These are phyloP conservation scores for Chesias legatella DNA, from an alignment of 2,888 invertebrate species.

Conservation along the genomic window DNA sequence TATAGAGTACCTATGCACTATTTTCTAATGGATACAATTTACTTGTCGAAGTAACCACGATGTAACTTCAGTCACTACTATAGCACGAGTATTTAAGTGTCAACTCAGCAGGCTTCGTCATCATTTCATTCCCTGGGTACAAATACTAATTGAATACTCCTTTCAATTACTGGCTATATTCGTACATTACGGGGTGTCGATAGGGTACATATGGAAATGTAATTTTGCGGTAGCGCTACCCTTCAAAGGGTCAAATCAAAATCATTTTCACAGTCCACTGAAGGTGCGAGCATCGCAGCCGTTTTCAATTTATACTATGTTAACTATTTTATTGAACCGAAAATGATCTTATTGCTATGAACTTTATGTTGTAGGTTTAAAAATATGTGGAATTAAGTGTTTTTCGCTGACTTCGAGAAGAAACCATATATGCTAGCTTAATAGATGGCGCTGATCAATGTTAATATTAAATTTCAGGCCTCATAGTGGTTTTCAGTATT, in stretches of 20 bases:
- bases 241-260: conserved; percentile 80
- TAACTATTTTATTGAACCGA: conserved; percentile 19
- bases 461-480: too few species aligned
- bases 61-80: too few species aligned
- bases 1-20: too few species aligned
- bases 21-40: too few species aligned
- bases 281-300: conserved; percentile 44
- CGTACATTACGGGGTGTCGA: conserved; percentile 46
- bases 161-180: conserved; percentile 37
- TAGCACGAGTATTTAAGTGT: background rate
- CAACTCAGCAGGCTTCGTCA: conserved; percentile 2
- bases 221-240: conserved; percentile 74
- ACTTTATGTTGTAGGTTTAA: background rate
- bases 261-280: conserved; percentile 79
- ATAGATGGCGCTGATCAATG: too few species aligned
- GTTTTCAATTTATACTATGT: conserved; percentile 17
- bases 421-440: too few species aligned
- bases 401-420: too few species aligned
- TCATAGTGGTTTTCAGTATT: too few species aligned
- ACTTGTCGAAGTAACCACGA: too few species aligned
- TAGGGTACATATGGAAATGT: conserved; percentile 71
- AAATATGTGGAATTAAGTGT: too few species aligned
- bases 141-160: conserved; percentile 24
- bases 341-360: conserved; percentile 6
- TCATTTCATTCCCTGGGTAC: conserved; percentile 1